These are phyloP conservation scores for Ctenosaura bakeri DNA, from an alignment of 2,797 vertebrate genomes.

Conservation along the genomic window DNA sequence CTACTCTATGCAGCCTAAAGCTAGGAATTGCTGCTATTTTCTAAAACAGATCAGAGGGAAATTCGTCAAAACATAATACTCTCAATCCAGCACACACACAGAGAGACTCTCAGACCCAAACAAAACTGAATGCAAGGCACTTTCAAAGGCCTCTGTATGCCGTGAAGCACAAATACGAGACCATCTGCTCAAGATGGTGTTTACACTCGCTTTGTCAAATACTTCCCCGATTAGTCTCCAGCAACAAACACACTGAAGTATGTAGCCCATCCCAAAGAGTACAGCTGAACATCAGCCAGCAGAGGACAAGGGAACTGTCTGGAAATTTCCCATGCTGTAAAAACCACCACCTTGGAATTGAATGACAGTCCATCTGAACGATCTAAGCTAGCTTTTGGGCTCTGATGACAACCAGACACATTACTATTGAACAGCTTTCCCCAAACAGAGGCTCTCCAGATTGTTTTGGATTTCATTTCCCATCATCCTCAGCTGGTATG, in stretches of 20 bases:
- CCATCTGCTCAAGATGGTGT: neutral
- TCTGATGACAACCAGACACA: neutral
- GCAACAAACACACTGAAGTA: neutral
- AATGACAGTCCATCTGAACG: neutral
- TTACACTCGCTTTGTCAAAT: neutral
- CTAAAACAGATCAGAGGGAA: neutral
- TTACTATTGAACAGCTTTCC: no score
- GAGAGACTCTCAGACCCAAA: neutral
- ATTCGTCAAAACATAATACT: neutral
- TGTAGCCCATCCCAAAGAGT: neutral
- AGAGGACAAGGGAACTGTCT: neutral
- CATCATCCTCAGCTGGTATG: neutral
- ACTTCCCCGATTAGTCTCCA: neutral
- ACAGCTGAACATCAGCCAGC: neutral
- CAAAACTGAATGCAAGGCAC: neutral
- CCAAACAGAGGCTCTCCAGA: neutral
- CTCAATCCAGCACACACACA: neutral
- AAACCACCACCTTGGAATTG: no score
- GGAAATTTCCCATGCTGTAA: neutral
- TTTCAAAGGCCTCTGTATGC: neutral
- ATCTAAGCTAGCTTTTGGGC: neutral
- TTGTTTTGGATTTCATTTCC: neutral
- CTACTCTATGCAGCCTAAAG: neutral
- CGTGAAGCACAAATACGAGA: accelerated
- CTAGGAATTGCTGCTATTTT: neutral